Base-by-base conservation (phyloP, 35 echinoderm and acorn worm species). In the Amphiura filiformis region DNA sequence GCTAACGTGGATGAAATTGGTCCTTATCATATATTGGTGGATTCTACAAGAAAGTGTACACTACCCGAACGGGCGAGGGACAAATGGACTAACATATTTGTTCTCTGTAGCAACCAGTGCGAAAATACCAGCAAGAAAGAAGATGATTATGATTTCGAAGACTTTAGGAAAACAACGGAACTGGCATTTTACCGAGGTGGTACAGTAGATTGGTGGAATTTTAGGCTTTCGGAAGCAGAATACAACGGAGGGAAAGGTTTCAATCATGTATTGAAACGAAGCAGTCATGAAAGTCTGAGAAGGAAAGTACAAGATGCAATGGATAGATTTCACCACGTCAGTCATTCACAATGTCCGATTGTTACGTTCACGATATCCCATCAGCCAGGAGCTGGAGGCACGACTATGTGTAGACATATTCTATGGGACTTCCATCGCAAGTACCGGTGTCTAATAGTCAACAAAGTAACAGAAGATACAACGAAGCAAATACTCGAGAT, bases 71-170 rank as follows among this genome's bases (percentile, higher is more conserved):
- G 80, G 52, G 39, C 88, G 13, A 84, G 79, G 56, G 76, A 76
- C 13, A 76, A 84, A 56, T 93, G 92, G 92, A 35, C 75, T 44
- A 87, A 93, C 83, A 89, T 93, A 86, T 81, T 86, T 30, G 78
- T 93, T 12, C 15, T 93, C 36, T 76, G 64, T 20, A 81, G 76
- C 31, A 93, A 93, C 65, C 86, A 93, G 42, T 93, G 92, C 57
- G 92, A 93, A 81, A 93, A 93, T 52, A 93, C 92, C 17, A 77
- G 84, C 32, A 89, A 89, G 87, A 52, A 93, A 57, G 78, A 93
- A 83, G 76, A 47, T 28, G 78, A 86, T 39, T 82, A 65, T 0
- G 78, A 89, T n/a, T 93, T 86, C 34, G 36, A 86, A 57, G 79
- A 42, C 0, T 93, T 93, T 61, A 37, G 44, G 18, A 40, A 81